Evolutionary conservation across 2,113 vertebrate genomes (phyloP), one percentile per base, ranked within the genome.

Genomic region (Callopanchax toddi): DNA sequence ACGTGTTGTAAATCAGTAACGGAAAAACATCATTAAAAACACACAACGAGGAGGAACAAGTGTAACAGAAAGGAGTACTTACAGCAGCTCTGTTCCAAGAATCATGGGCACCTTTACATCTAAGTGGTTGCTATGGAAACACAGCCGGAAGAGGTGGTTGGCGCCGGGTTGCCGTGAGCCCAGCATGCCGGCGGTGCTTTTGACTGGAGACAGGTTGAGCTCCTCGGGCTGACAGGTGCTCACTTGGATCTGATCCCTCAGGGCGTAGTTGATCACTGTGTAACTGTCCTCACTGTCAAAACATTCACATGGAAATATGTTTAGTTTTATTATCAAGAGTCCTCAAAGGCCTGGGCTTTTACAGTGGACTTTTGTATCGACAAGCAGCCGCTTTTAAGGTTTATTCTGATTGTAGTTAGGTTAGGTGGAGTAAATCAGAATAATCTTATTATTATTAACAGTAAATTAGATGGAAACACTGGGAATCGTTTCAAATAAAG

Each of bases 261-360:
- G 81, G 0, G 94, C 91, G 34, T 98, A 95, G 60, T 96, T 96
- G 0, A 92, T 97, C 57, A 99, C 97, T 0, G 91, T 92, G 86
- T 98, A 98, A 3, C 94, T 98, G 74, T 99, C 97, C 40, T 99
- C 97, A 15, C 97, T 99, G 76, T 13, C 37, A 56, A 49, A 13
- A 46, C 39, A 49, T 10, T 23, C 17, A 43, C 3, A 15, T 15
- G 2, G 6, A 15, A 32, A 32, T 32, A 6, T 26, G 3, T 3
- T 32, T 6, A 8, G 29, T 32, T 32, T 32, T 6, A 7, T 32
- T 1, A 3, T 32, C 29, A 3, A 2, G 29, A 32, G 1, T 6
- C 10, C 18, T 45, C 18, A 21, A 11, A 20, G 4, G 10, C n/a
- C 10, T 34, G 16, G 7, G n/a, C 8, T 16, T 23, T 17, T 46